Evolutionary conservation across 1,140 invertebrate species (phyloP), one percentile per base, ranked within the genome.

Genomic region (Papilio glaucus): DNA sequence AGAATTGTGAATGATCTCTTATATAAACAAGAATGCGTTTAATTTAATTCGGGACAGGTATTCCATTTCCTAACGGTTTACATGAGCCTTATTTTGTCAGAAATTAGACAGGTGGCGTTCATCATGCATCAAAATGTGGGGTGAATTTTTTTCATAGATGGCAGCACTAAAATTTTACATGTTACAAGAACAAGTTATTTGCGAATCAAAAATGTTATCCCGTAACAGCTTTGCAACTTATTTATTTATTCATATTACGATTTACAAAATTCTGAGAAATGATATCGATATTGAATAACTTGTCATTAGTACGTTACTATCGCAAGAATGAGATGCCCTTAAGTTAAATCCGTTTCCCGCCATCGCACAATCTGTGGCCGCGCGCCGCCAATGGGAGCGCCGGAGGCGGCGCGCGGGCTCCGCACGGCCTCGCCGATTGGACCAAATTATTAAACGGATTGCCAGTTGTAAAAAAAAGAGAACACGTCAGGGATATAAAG

Each of bases 271-370:
- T 3, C 6, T 33, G 2, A 33, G 4, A 2, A 49, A 49, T 33
- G 45, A 72, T 60, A 79, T 82, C 78, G 78, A 82, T 75, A 79
- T 79, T 74, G 71, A 65, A 18, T 37, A n/a, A 65, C 29, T 38
- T 9, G 7, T 33, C 18, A 78, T 61, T 15, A 15, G 60, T 60
- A 9, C 75, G 29, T 61, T 72, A 72, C 67, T 75, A 67, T 77
- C 76, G 68, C 78, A 92, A 92, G 90, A 92, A 90, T 89, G 89
- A 91, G 90, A 91, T 88, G 86, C 86, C 85, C 84, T 88, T 86
- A 87, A 90, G 86, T 88, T 88, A 91, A 92, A 92, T 90, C 88
- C 83, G 86, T 89, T 92, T 91, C 89, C 85, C 85, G 89, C 87
- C 86, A 91, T 91, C 86, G 84, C 82, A 82, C 88, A 91, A 91